Conservation (phyloP, 2,797 vertebrate genomes). For the Hafferia zeledoni region DNA sequence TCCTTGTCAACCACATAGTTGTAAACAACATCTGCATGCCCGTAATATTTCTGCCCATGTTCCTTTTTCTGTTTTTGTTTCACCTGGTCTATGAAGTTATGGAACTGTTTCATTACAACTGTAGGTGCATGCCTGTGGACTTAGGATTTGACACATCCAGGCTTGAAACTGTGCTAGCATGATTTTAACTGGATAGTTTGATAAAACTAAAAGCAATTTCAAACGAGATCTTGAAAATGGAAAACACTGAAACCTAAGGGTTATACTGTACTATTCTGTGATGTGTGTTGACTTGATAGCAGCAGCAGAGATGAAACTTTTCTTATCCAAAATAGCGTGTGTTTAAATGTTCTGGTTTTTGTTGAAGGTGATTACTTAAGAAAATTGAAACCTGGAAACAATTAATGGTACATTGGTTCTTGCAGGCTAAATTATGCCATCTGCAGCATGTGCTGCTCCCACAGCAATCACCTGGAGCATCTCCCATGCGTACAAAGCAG, state of each 20-base stretch:
- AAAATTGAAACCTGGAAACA: not conserved
- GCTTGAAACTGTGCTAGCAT: not conserved
- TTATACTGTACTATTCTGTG: not conserved
- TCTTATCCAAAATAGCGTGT: not conserved
- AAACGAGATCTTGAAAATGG: not conserved
- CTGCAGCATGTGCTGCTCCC: not conserved
- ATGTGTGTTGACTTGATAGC: not conserved
- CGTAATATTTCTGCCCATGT: not conserved
- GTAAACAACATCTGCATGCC: not conserved
- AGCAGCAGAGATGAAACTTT: not conserved
- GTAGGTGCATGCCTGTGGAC: accelerated
- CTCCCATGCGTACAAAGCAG: not conserved
- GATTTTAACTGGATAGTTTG: not conserved
- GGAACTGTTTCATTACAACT: not conserved
- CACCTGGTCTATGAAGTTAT: not conserved
- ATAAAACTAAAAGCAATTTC: not conserved
- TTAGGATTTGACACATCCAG: not conserved
- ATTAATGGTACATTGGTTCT: not conserved
- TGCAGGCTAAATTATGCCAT: not conserved
- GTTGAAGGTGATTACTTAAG: not conserved
- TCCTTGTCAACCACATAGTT: not conserved
- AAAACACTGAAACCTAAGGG: not conserved
- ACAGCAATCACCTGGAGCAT: not conserved
- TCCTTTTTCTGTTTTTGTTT: not conserved
- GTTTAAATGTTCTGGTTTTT: not conserved